Percentiles rank a stretch among this genome's conserved stretches.
phyloP scores from a whole-genome alignment of 2,888 invertebrate genomes.

The Deilephila porcellus region DNA sequence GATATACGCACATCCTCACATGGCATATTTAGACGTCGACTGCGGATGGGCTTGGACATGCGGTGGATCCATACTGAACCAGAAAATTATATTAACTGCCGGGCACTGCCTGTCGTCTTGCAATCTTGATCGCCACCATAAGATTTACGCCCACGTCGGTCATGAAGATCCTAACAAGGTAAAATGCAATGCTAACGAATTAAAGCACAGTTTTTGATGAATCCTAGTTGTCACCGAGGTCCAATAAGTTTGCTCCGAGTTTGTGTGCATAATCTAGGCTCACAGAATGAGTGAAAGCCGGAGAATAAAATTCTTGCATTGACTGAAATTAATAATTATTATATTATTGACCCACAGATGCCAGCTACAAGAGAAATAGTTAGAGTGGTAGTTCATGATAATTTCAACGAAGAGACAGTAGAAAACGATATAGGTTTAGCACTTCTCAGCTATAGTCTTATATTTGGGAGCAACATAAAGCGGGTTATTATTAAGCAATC shows the following conservation, averaged over 20 bases:
- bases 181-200: not conserved
- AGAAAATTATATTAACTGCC: slow-evolving; percentile 47
- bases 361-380: slow-evolving; percentile 37
- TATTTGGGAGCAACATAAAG: slow-evolving; percentile 46
- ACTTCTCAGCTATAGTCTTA: slow-evolving; percentile 39
- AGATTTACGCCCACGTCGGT: slow-evolving; percentile 27
- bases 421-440: slow-evolving; percentile 53
- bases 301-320: too few species aligned
- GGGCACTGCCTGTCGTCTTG: slow-evolving; percentile 46
- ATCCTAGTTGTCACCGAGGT: too few species aligned
- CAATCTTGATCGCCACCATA: slow-evolving; percentile 29
- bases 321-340: too few species aligned
- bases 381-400: slow-evolving; percentile 40
- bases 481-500: slow-evolving; percentile 47
- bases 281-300: too few species aligned
- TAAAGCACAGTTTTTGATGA: too few species aligned
- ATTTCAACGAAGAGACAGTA: slow-evolving; percentile 37
- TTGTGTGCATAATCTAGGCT: too few species aligned
- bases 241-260: too few species aligned
- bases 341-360: slow-evolving; percentile 21
- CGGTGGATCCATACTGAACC: slow-evolving; percentile 50
- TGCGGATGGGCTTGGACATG: slow-evolving; percentile 42
- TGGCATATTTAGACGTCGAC: slow-evolving; percentile 35
- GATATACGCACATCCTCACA: slow-evolving; percentile 40
- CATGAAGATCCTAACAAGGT: slow-evolving; percentile 30